phyloP scores from a whole-genome alignment of 2,888 invertebrate genomes.

The Caenorhabditis drosophilae region DNA sequence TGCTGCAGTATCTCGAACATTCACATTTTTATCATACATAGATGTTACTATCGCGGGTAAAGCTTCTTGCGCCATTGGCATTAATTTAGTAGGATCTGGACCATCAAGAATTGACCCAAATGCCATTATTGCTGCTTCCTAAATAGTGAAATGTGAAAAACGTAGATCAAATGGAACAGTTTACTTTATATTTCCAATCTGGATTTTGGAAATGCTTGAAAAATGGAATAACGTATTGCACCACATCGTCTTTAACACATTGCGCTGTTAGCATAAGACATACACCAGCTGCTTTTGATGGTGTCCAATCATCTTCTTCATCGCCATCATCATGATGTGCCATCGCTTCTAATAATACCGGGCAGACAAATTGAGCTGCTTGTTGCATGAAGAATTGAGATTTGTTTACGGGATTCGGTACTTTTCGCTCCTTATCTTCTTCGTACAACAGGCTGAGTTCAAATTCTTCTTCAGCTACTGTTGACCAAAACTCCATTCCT shows the following conservation, averaged over 20 bases:
- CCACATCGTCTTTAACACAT: conserved; percentile 90
- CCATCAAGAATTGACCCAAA: conserved; percentile 92
- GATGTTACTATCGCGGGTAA: conserved; percentile 92
- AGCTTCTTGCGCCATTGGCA: conserved; percentile 92
- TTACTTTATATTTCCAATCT: conserved; percentile 66
- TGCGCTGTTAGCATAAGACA: conserved; percentile 95
- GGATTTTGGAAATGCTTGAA: conserved; percentile 91
- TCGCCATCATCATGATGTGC: conserved; percentile 78
- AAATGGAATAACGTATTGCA: conserved; percentile 95
- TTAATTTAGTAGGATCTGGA: conserved; percentile 83
- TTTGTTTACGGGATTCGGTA: neutral
- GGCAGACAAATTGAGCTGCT: conserved; percentile 19
- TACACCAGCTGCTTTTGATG: conserved; percentile 97
- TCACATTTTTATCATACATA: conserved; percentile 86
- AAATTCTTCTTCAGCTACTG: conserved; percentile 98
- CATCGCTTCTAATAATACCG: conserved; percentile 31
- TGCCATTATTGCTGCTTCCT: conserved; percentile 96
- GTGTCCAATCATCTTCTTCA: conserved; percentile 99
- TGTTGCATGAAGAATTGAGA: conserved; percentile 23
- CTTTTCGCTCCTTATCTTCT: conserved; percentile 72
- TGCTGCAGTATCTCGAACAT: conserved; percentile 91
- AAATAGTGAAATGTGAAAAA: neutral
- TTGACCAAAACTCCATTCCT: conserved; percentile 99
- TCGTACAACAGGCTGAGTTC: conserved; percentile 91
- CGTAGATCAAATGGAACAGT: too few relatives aligned